Conservation (phyloP, 2,797 vertebrate genomes). For the Uromys caudimaculatus region DNA sequence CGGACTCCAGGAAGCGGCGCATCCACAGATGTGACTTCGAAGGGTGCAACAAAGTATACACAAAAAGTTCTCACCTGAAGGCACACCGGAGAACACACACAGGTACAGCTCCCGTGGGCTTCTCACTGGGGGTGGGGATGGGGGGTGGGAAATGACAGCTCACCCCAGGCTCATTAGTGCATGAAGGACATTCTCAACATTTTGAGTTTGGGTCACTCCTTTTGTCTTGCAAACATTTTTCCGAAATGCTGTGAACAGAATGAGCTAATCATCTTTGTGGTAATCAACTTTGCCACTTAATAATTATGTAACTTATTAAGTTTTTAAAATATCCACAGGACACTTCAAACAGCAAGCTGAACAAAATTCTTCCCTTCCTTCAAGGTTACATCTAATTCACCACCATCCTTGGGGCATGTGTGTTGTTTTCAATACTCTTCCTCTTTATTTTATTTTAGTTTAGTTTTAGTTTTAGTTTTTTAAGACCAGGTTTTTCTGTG, state of each 20-base stretch:
- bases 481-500: background rate
- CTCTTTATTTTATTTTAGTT: background rate
- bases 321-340: slow-evolving; percentile 13
- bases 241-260: background rate
- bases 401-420: background rate
- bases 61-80: slow-evolving; percentile 99
- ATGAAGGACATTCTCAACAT: background rate
- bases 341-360: background rate
- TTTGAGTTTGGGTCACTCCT: background rate
- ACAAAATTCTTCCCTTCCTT: background rate
- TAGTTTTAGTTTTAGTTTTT: background rate
- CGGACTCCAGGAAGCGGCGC: slow-evolving; percentile 98
- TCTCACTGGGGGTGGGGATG: background rate
- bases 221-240: background rate
- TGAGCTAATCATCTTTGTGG: background rate
- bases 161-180: fast-evolving
- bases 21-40: slow-evolving; percentile 99
- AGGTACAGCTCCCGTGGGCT: slow-evolving; percentile 86
- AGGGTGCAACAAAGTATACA: slow-evolving; percentile 99
- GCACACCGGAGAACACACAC: slow-evolving; percentile 99
- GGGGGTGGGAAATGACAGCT: background rate
- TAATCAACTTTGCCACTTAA: background rate
- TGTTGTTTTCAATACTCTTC: background rate
- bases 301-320: background rate
- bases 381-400: background rate